A percentile compares a stretch with the other conserved stretches of the same genome.
Conservation (phyloP, 2,113 vertebrate species). For the Nothoprocta pentlandii region DNA sequence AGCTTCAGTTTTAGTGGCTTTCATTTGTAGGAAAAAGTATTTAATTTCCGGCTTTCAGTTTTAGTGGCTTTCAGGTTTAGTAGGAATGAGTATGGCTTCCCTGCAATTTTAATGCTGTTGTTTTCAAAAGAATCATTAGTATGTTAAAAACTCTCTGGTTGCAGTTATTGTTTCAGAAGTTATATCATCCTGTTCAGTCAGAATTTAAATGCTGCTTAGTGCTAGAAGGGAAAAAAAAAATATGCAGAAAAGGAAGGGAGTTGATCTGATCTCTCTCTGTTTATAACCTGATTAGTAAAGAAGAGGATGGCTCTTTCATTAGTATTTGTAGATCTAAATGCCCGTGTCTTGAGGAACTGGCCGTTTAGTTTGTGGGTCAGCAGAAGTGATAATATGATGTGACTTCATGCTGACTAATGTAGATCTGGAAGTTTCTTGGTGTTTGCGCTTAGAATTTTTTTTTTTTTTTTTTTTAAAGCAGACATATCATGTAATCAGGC, state of each 20-base stretch:
- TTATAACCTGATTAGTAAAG: background rate
- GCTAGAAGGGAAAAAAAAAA: background rate
- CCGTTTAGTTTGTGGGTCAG: background rate
- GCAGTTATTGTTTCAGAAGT: background rate
- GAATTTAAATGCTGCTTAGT: background rate
- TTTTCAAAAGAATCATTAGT: background rate
- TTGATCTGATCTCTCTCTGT: background rate
- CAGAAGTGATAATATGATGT: accelerated
- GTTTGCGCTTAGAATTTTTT: background rate
- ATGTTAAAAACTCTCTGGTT: background rate
- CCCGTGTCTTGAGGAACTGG: background rate
- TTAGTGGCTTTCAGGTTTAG: too few relatives aligned
- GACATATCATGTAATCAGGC: background rate
- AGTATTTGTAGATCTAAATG: background rate
- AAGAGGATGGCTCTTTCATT: background rate
- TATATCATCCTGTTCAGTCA: background rate
- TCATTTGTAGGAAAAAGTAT: background rate
- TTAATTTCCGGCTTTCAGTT: too few relatives aligned
- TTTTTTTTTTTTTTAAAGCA: background rate
- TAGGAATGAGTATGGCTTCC: background rate
- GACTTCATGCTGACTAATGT: background rate
- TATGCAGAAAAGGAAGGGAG: background rate
- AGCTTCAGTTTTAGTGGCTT: background rate
- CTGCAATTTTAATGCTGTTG: background rate
- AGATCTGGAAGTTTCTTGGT: background rate